These are phyloP conservation scores for Platycnemis pennipes DNA, from an alignment of 2,888 invertebrate species.

Conservation along the genomic window DNA sequence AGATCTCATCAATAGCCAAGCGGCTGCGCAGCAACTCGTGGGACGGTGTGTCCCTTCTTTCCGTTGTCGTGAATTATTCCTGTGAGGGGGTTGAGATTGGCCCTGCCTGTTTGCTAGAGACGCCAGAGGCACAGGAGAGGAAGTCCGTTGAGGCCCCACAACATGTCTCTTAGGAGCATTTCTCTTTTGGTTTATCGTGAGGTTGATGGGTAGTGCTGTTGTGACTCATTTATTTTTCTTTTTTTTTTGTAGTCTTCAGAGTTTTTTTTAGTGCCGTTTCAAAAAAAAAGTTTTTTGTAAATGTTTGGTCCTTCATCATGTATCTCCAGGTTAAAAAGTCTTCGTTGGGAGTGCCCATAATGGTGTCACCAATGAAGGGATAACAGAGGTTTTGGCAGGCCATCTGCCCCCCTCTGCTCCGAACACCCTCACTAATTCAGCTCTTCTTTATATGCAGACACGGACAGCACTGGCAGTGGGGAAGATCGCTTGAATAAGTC, in stretches of 20 bases:
- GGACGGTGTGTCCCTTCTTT: slow-evolving; percentile 75
- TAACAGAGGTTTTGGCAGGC: slow-evolving; percentile 57
- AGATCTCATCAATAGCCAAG: slow-evolving; percentile 77
- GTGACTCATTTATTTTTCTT: slow-evolving; percentile 16
- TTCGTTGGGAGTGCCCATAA: slow-evolving; percentile 42
- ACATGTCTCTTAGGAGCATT: background rate
- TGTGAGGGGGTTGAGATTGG: slow-evolving; percentile 53
- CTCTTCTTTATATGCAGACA: background rate
- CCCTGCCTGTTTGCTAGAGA: slow-evolving; percentile 57
- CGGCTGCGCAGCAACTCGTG: slow-evolving; percentile 76
- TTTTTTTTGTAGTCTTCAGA: slow-evolving; percentile 34
- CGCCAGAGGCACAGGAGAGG: slow-evolving; percentile 20
- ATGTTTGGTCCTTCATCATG: background rate
- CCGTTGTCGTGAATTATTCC: background rate
- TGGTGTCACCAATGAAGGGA: slow-evolving; percentile 25
- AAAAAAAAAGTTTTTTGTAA: background rate
- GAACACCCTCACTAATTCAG: background rate
- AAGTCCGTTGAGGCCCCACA: slow-evolving; percentile 23
- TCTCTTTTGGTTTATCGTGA: background rate
- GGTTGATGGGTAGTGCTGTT: background rate
- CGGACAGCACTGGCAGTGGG: slow-evolving; percentile 39
- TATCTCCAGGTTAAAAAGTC: background rate
- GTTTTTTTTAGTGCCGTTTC: background rate
- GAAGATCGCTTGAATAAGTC: slow-evolving; percentile 19
- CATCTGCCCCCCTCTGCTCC: slow-evolving; percentile 42